These are phyloP conservation scores for Lithosia quadra DNA, from an alignment of 2,888 invertebrate species.

Conservation along the genomic window DNA sequence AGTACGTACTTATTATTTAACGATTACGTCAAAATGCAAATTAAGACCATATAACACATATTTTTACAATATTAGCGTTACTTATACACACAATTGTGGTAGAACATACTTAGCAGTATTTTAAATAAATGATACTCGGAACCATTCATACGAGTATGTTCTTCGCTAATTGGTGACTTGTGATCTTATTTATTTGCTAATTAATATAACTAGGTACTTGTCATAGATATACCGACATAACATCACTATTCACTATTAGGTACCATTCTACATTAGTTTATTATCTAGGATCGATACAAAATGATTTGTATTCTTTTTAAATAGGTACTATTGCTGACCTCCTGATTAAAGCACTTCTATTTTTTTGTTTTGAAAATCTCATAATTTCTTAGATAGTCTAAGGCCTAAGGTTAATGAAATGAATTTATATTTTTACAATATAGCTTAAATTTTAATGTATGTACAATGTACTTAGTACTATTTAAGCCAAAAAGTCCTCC, in stretches of 20 bases:
- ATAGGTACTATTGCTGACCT: background rate
- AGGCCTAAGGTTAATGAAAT: too few relatives aligned
- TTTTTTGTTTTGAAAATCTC: background rate
- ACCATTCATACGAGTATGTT: conserved; percentile 32
- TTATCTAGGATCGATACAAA: background rate
- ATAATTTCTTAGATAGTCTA: background rate
- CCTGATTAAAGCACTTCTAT: too few relatives aligned
- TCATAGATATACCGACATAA: background rate
- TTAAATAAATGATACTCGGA: conserved; percentile 51
- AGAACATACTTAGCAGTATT: conserved; percentile 46
- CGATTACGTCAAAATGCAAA: conserved; percentile 48
- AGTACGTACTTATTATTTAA: background rate
- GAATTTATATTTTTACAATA: too few relatives aligned
- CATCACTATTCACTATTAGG: background rate
- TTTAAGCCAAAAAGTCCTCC: too few relatives aligned
- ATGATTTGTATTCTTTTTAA: too few relatives aligned
- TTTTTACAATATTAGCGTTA: conserved; percentile 48
- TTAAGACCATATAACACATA: conserved; percentile 42
- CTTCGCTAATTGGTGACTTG: conserved; percentile 24
- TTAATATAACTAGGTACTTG: conserved; percentile 35
- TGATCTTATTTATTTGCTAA: conserved; percentile 45
- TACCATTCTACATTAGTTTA: background rate
- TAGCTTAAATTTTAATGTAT: too few relatives aligned
- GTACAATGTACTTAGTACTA: too few relatives aligned
- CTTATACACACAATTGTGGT: conserved; percentile 38